Evolutionary conservation across 2,797 vertebrate genomes (phyloP), one percentile per base, ranked within the genome.

Genomic region (Lerista edwardsae): DNA sequence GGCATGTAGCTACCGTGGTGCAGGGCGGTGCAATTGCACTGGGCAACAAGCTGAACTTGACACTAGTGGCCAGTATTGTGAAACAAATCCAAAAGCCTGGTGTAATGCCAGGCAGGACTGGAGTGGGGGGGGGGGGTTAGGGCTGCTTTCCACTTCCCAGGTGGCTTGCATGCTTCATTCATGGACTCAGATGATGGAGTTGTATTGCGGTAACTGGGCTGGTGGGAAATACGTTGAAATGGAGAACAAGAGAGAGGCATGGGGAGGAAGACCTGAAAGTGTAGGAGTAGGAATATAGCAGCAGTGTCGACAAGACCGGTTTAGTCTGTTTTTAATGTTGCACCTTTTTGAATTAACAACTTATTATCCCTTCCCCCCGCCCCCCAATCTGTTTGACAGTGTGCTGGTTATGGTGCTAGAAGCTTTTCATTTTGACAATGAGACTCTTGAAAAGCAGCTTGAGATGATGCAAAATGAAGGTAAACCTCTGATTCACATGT

Each of bases 381-480:
- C 31, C 8, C 14, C 21, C 12, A 68, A 87, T 90, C 71, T 74
- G 2, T 82, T 85, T 78, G 15, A n/a, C 93, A 99, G 98, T 93
- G 95, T 99, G 91, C 94, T 99, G 82, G 96, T 99, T 87, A 98
- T 95, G 0, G 97, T 99, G 72, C 94, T 99, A 85, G 98, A 99
- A 82, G 97, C 98, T 9, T 99, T 99, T 91, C 99, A 98, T 89
- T 99, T 99, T 47, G 98, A 99, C 94, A 93, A 97, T 41, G 88
- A 96, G 90, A 99, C 97, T 0, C 97, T 99, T 89, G 96, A 95
- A 95, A 97, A 96, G 92, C 97, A 98, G 91, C 97, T 99, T 90
- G 89, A 97, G 86, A 96, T 95, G 4, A 92, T 96, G 91, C 96
- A 97, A 86, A 95, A 85, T 88, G 96, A 93, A 90, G 97, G 98